Base-by-base conservation (phyloP, 1,140 invertebrate genomes). In the Cotesia vestalis region DNA sequence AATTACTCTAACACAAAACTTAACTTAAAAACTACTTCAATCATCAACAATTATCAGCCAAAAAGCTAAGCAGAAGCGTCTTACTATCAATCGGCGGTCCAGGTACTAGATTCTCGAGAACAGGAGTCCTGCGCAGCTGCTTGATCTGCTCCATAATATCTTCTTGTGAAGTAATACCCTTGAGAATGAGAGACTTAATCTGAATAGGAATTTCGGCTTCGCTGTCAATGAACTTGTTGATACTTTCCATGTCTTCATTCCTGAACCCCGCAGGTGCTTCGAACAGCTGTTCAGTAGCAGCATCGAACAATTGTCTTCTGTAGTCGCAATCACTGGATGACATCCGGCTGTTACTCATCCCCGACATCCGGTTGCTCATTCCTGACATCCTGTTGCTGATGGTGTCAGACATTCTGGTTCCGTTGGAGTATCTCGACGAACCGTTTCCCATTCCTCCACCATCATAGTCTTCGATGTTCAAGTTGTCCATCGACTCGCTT, bases 21-120 rank as follows among this genome's bases (percentile, higher is more conserved):
- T 17, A 62, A 63, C 4, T 14, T 17, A 69, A 69, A 38, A 27
- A 38, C 4, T 59, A 6, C 5, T 14, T 12, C 4, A 4, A 40
- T 36, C 4, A 64, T 5, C 11, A 46, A 46, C 6, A 46, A 6
- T 9, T 6, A 46, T 9, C 11, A 46, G 11, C 64, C 38, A 55
- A 69, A 52, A 66, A 53, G 59, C 59, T 27, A 71, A 59, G 63
- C 63, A 71, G 51, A 75, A 81, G 73, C 62, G 78, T 79, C 66
- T 63, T 66, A 51, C 62, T 74, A 5, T 81, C 77, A 4, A 79
- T 76, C 4, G 80, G 77, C 3, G 78, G 71, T 38, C 46, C 78
- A 46, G 80, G 75, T 14, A 85, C 73, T 2, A 85, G 73, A 77
- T 84, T 83, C 11, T 84, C 82, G 57, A 85, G 51, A 3, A 85